Evolutionary conservation across 2,113 vertebrate species (phyloP).

Genomic region (Indicator maculatus): DNA sequence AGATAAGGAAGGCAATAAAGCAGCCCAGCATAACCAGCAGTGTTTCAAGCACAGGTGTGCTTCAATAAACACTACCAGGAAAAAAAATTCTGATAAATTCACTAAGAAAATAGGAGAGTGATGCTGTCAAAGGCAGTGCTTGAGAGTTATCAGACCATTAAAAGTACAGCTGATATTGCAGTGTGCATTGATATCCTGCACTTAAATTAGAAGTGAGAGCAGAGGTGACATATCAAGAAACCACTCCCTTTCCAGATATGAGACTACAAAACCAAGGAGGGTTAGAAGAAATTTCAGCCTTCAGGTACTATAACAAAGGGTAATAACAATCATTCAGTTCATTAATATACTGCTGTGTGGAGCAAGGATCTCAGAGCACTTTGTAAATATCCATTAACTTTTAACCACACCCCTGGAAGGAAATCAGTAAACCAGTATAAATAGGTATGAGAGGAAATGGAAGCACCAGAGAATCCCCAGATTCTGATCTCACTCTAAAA

Average conservation of each 20-base stretch:
- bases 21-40: background rate
- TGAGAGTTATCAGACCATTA: background rate
- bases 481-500: background rate
- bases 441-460: background rate
- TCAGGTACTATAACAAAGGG: background rate
- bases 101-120: background rate
- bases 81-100: background rate
- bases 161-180: background rate
- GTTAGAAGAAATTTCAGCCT: background rate
- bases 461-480: background rate
- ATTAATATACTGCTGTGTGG: background rate
- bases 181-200: background rate
- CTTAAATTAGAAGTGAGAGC: background rate
- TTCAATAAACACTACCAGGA: background rate
- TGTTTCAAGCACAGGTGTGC: background rate
- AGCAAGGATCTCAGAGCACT: background rate
- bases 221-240: background rate
- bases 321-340: background rate
- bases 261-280: background rate
- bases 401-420: background rate
- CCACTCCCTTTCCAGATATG: background rate
- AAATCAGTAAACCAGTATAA: background rate
- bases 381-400: background rate
- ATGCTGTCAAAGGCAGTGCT: background rate
- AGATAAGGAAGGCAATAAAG: background rate